Base-by-base conservation (phyloP, 2,888 invertebrate species). In the Drosophila falleni region DNA sequence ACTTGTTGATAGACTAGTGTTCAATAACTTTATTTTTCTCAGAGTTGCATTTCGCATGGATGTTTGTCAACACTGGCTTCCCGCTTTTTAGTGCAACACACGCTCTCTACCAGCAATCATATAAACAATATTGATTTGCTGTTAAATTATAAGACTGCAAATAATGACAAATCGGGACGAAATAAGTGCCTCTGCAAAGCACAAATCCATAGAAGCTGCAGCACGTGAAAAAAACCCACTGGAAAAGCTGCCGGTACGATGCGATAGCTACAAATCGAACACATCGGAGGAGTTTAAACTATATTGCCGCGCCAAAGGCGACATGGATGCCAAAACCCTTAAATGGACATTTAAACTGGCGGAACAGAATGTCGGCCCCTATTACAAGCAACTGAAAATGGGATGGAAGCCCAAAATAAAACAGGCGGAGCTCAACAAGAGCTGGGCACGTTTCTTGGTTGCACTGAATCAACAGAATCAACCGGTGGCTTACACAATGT, bases 401-500 rank as follows among this genome's bases (percentile, higher is more conserved):
- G 96, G 96, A 0, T 96, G 96, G 96, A 94, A 95, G 85, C 94
- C 94, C 8, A 93, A 94, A 75, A 93, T 94, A 5, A 96, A 96
- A 87, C 92, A 93, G 61, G 93, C 93, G 31, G 96, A 96, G 91
- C 93, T 96, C 89, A 94, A 94, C 16, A 95, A 96, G 71, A 93
- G 94, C 50, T 93, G 93, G 84, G 96, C 96, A 2, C 94, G 95
- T 90, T 96, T 95, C 89, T 42, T 91, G 49, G 87, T 96, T 33
- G 93, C 96, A 46, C 95, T 94, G 5, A 91, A 92, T 49, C 88
- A 92, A 23, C 91, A 86, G 5, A 92, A 91, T 39, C 81, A 92
- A 59, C 94, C 94, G 3, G 93, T 96, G n/a, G 97, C 95, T 0
- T 96, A 95, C 89, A 94, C 95, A 16, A 96, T 96, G 93, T 96